phyloP scores from a whole-genome alignment of 2,888 invertebrate species.

The Tigriopus californicus region DNA sequence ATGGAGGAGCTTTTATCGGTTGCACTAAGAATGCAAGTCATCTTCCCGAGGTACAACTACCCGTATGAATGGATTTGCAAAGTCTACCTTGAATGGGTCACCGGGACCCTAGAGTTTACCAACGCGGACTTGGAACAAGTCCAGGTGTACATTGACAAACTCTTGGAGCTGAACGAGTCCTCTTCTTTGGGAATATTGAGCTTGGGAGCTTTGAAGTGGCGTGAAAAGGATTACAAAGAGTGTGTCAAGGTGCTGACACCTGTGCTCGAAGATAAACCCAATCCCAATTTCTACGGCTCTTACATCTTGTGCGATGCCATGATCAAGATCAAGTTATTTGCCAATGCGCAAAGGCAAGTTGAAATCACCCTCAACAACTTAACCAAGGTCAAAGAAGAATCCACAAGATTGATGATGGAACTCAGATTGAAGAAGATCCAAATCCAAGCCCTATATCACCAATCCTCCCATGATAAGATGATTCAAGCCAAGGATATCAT shows the following conservation, averaged over 20 bases:
- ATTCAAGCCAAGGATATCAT: too few relatives aligned
- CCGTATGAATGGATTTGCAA: conserved; percentile 43
- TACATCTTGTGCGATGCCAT: not conserved
- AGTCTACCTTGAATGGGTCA: conserved; percentile 33
- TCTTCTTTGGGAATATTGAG: conserved; percentile 43
- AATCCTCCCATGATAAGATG: conserved; percentile 22
- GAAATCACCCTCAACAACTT: not conserved
- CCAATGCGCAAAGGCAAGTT: not conserved
- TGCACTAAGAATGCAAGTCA: conserved; percentile 32
- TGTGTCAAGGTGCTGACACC: conserved; percentile 29
- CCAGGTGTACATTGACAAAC: conserved; percentile 32
- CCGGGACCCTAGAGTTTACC: not conserved
- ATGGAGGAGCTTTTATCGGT: conserved; percentile 29
- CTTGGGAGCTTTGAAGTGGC: conserved; percentile 37
- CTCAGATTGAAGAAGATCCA: conserved; percentile 25
- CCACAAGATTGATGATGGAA: not conserved
- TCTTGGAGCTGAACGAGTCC: conserved; percentile 37
- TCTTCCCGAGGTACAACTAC: conserved; percentile 33
- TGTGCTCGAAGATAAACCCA: not conserved
- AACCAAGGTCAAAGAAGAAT: not conserved
- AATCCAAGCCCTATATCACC: conserved; percentile 38
- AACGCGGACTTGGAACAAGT: conserved; percentile 25
- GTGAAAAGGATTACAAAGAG: conserved; percentile 34
- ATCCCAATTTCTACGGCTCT: not conserved
- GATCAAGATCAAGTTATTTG: not conserved